These are phyloP conservation scores for Caenorhabditis uteleia DNA, from an alignment of 2,888 invertebrate genomes.

Conservation along the genomic window DNA sequence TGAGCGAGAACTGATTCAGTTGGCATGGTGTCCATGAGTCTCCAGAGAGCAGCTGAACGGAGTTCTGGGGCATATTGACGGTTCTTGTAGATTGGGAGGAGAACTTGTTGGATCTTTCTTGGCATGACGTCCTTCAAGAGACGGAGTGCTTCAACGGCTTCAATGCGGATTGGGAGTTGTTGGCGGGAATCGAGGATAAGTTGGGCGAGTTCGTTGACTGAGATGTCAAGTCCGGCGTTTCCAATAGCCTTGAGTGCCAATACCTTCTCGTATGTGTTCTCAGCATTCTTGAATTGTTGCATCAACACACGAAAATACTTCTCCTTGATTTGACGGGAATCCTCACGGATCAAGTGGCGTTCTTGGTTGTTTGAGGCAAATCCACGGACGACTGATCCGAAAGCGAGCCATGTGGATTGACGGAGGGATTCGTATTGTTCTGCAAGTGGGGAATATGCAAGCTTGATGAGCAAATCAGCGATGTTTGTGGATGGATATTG, in stretches of 20 bases:
- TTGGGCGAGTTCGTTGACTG: constrained; percentile 52
- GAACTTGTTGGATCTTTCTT: constrained; percentile 33
- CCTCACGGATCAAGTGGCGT: constrained; percentile 23
- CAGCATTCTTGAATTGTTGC: constrained; percentile 16
- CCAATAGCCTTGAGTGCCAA: constrained; percentile 58
- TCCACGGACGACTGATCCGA: constrained; percentile 38
- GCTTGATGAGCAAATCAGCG: constrained; percentile 42
- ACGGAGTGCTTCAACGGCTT: constrained; percentile 61
- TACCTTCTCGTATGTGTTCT: constrained; percentile 49
- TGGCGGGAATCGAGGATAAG: constrained; percentile 52
- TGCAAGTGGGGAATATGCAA: constrained; percentile 10
- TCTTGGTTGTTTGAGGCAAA: constrained; percentile 17
- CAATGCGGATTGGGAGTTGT: constrained; percentile 38
- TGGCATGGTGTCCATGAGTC: constrained; percentile 55
- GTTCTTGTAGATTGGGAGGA: constrained; percentile 63
- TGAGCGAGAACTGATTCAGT: constrained; percentile 50
- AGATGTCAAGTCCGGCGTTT: constrained; percentile 58
- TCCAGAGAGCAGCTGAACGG: constrained; percentile 56
- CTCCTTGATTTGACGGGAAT: constrained; percentile 33
- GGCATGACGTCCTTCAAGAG: constrained; percentile 22
- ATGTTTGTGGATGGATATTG: constrained; percentile 44
- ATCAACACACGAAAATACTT: constrained; percentile 28
- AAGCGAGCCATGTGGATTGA: constrained; percentile 41
- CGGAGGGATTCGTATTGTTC: constrained; percentile 6
- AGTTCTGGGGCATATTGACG: constrained; percentile 52